phyloP scores from a whole-genome alignment of 1,140 invertebrate species.

The Saccostrea echinata region DNA sequence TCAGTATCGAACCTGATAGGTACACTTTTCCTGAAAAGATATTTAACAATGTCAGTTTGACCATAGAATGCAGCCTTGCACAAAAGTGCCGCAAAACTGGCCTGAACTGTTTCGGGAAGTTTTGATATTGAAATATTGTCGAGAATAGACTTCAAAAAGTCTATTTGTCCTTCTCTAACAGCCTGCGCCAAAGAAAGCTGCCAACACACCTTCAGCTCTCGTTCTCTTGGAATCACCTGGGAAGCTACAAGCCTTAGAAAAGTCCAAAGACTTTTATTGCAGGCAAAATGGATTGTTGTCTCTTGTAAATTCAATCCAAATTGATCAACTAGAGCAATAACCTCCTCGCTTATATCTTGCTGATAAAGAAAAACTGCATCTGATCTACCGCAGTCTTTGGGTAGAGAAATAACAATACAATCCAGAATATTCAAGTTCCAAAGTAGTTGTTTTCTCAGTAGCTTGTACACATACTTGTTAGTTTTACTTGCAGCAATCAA shows the following conservation, averaged over 20 bases:
- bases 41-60: conserved; percentile 48
- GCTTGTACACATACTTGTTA: neutral
- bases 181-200: conserved; percentile 10
- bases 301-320: neutral
- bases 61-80: conserved; percentile 23
- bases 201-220: conserved; percentile 38
- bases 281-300: neutral
- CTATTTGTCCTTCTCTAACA: conserved; percentile 24
- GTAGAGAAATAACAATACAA: conserved; percentile 42
- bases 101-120: neutral
- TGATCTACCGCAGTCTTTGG: conserved; percentile 9
- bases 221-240: neutral
- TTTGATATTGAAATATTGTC: conserved; percentile 43
- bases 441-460: conserved; percentile 29
- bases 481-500: neutral
- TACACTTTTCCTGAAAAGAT: conserved; percentile 28
- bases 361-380: conserved; percentile 7
- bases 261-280: conserved; percentile 27
- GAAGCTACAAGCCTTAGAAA: conserved; percentile 3
- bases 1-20: conserved; percentile 26
- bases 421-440: conserved; percentile 33
- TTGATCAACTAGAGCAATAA: neutral
- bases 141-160: conserved; percentile 42
- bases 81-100: conserved; percentile 43
- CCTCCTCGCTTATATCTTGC: neutral